Conservation (phyloP, 2,797 vertebrate genomes). For the Phalanger gymnotis region DNA sequence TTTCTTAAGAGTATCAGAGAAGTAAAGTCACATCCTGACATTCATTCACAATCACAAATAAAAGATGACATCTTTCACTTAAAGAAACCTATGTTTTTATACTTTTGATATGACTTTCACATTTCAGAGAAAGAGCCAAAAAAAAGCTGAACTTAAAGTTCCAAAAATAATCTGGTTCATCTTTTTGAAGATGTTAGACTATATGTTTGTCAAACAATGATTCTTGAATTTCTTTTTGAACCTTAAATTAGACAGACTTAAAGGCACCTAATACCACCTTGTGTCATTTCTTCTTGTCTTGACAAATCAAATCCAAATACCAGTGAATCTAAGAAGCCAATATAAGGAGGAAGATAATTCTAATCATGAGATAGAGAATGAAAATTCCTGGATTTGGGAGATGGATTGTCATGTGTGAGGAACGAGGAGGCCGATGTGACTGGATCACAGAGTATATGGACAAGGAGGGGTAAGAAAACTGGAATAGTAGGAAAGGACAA, state of each 20-base stretch:
- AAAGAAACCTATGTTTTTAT: background rate
- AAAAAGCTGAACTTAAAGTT: background rate
- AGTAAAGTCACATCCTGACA: background rate
- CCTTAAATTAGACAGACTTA: background rate
- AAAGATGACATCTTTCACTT: background rate
- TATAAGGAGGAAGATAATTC: background rate
- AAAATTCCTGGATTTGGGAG: background rate
- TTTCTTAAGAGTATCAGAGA: conserved; percentile 41
- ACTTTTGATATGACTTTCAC: background rate
- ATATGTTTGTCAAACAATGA: background rate
- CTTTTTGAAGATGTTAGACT: background rate
- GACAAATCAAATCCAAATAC: conserved; percentile 8
- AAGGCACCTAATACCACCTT: background rate
- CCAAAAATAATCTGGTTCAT: background rate
- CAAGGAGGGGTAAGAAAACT: background rate
- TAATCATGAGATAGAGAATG: background rate
- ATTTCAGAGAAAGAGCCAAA: background rate
- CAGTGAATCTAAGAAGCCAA: background rate
- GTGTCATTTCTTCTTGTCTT: background rate
- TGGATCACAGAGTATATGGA: background rate
- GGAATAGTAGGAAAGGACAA: background rate
- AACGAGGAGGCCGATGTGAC: background rate
- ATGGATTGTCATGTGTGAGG: background rate
- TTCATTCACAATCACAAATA: background rate
- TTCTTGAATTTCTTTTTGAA: background rate